Evolutionary conservation across 2,113 vertebrate species (phyloP).

Genomic region (Pipra filicauda): DNA sequence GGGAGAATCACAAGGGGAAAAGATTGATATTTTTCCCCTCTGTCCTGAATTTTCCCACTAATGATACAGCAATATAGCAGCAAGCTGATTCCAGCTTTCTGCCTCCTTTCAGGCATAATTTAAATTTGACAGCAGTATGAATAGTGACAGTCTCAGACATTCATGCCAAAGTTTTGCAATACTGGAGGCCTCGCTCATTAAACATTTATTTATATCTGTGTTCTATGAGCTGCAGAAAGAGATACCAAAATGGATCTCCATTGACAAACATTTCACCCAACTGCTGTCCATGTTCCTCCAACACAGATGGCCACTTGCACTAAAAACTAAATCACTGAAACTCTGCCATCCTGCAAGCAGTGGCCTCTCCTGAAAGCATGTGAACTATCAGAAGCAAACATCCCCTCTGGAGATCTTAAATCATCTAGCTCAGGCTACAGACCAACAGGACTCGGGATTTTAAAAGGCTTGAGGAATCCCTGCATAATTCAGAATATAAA

Average conservation of each 20-base stretch:
- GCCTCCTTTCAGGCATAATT: conserved; percentile 22
- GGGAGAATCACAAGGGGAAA: not conserved
- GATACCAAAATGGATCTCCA: not conserved
- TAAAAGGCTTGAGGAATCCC: not conserved
- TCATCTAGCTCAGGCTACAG: not conserved
- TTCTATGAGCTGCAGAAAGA: not conserved
- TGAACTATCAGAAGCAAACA: not conserved
- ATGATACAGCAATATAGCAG: not conserved
- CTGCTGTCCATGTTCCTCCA: not conserved
- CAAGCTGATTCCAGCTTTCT: not conserved
- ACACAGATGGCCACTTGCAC: not conserved
- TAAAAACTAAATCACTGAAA: not conserved
- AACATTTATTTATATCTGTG: not conserved
- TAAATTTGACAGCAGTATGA: conserved; percentile 1
- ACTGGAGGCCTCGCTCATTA: not conserved
- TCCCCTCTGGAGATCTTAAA: not conserved
- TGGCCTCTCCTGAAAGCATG: not conserved
- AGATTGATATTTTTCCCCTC: not conserved
- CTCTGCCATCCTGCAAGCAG: not conserved
- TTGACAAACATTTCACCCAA: not conserved
- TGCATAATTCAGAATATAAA: not conserved
- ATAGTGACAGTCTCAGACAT: not conserved
- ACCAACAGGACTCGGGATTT: not conserved
- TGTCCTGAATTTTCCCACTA: not conserved
- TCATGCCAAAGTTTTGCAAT: not conserved